These are phyloP conservation scores for Hirtodrosophila confusa DNA, from an alignment of 2,888 invertebrate species.

Conservation along the genomic window DNA sequence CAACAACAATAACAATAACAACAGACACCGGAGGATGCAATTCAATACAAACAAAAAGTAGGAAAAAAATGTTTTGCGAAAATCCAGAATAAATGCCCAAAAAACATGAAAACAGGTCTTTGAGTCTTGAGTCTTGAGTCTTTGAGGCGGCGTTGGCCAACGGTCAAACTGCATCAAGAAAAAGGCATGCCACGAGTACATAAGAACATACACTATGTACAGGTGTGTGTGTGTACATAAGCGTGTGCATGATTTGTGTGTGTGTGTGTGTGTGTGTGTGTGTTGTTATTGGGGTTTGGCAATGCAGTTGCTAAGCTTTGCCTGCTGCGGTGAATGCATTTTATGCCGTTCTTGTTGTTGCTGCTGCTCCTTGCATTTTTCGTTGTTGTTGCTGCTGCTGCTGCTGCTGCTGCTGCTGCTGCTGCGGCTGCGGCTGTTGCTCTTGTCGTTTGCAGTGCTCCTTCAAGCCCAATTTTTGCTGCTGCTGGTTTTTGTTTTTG, in stretches of 20 bases:
- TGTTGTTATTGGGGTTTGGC: constrained; percentile 65
- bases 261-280: constrained; percentile 23
- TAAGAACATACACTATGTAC: constrained; percentile 32
- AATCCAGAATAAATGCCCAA: constrained; percentile 77
- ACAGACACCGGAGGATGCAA: constrained; percentile 62
- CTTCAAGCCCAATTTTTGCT: constrained; percentile 43
- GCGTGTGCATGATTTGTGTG: constrained; percentile 8
- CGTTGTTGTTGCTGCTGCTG: constrained; percentile 22
- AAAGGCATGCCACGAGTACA: constrained; percentile 42
- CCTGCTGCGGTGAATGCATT: constrained; percentile 68
- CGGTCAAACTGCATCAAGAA: constrained; percentile 72
- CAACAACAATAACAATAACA: constrained; percentile 26
- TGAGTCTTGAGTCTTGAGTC: constrained; percentile 33
- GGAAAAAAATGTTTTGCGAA: constrained; percentile 53
- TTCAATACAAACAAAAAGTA: constrained; percentile 64
- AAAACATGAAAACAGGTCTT: constrained; percentile 76
- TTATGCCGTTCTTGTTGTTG: constrained; percentile 45
- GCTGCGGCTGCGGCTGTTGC: constrained; percentile 12
- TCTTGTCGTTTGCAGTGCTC: constrained; percentile 34
- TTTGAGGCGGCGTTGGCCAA: constrained; percentile 51
- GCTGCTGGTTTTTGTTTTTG: constrained; percentile 20
- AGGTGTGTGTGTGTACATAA: constrained; percentile 17
- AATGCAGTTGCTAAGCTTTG: constrained; percentile 72
- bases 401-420: constrained; percentile 31
- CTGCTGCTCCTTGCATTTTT: constrained; percentile 61